A percentile compares a stretch with the other conserved stretches of the same genome.
Evolutionary conservation across 2,888 invertebrate genomes (phyloP).

Genomic region (Megamerina dolium): DNA sequence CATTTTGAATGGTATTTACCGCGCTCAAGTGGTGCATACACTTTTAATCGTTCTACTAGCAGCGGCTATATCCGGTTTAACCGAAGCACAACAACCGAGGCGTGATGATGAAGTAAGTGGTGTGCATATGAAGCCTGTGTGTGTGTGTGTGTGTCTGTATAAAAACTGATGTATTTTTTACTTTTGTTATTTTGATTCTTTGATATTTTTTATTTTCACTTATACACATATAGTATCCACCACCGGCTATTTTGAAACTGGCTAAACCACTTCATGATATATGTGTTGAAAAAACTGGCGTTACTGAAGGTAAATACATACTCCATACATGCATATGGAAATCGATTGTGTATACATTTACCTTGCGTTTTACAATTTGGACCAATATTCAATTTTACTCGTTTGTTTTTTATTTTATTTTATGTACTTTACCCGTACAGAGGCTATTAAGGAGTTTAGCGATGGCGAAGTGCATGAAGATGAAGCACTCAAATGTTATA

Average conservation of each 20-base stretch:
- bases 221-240: slow-evolving; percentile 40
- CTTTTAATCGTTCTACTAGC: slow-evolving; percentile 37
- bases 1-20: slow-evolving; percentile 30
- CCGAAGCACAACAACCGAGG: slow-evolving; percentile 39
- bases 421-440: slow-evolving; percentile 21
- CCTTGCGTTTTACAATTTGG: too few species aligned
- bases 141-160: too few species aligned
- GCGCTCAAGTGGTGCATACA: slow-evolving; percentile 19
- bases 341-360: too few species aligned
- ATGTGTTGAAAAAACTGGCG: slow-evolving; percentile 43
- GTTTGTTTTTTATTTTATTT: neutral
- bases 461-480: slow-evolving; percentile 48
- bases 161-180: slow-evolving; percentile 9
- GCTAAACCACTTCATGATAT: slow-evolving; percentile 41
- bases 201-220: slow-evolving; percentile 3
- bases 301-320: slow-evolving; percentile 34
- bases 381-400: slow-evolving; percentile 1
- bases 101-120: slow-evolving; percentile 41
- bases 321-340: too few species aligned
- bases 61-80: slow-evolving; percentile 26
- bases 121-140: neutral
- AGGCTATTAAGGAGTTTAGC: slow-evolving; percentile 47
- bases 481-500: slow-evolving; percentile 46
- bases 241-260: slow-evolving; percentile 38
- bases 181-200: slow-evolving; percentile 1